Evolutionary conservation across 2,113 vertebrate genomes (phyloP).

Genomic region (Xenopus tropicalis): DNA sequence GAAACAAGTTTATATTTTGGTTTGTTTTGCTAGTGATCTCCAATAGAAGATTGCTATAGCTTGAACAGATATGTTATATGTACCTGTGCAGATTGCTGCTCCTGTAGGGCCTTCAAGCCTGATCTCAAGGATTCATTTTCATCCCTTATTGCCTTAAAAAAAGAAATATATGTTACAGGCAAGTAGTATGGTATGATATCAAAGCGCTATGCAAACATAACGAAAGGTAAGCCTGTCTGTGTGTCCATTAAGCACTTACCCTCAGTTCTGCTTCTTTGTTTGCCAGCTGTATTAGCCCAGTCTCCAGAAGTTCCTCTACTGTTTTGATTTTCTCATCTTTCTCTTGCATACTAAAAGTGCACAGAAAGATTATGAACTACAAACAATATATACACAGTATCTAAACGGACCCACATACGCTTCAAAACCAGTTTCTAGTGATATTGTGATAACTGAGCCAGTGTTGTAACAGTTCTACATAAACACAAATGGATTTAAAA

Average conservation of each 20-base stretch:
- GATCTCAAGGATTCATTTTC: constrained; percentile 74
- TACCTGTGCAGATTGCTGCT: constrained; percentile 78
- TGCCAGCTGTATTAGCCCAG: constrained; percentile 90
- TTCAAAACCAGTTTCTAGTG: too few species aligned
- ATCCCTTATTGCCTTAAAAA: constrained; percentile 67
- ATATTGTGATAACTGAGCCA: too few species aligned
- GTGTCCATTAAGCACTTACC: constrained; percentile 61
- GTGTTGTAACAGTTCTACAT: too few species aligned
- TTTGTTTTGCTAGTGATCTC: too few species aligned
- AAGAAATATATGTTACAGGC: constrained; percentile 11
- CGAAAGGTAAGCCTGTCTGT: constrained; percentile 3
- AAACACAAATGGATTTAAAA: too few species aligned
- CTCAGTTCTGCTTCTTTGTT: constrained; percentile 91
- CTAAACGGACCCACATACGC: too few species aligned
- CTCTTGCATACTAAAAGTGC: constrained; percentile 71
- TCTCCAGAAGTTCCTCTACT: constrained; percentile 84
- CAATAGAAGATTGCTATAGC: too few species aligned
- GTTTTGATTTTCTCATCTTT: constrained; percentile 91
- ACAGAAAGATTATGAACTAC: too few species aligned
- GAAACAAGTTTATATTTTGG: too few species aligned
- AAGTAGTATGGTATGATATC: background rate
- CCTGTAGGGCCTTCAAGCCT: constrained; percentile 74
- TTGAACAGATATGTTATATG: constrained; percentile 23
- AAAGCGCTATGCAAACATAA: background rate
- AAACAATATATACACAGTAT: too few species aligned